Base-by-base conservation (phyloP, 2,888 invertebrate species). In the Cremastinae sp. region DNA sequence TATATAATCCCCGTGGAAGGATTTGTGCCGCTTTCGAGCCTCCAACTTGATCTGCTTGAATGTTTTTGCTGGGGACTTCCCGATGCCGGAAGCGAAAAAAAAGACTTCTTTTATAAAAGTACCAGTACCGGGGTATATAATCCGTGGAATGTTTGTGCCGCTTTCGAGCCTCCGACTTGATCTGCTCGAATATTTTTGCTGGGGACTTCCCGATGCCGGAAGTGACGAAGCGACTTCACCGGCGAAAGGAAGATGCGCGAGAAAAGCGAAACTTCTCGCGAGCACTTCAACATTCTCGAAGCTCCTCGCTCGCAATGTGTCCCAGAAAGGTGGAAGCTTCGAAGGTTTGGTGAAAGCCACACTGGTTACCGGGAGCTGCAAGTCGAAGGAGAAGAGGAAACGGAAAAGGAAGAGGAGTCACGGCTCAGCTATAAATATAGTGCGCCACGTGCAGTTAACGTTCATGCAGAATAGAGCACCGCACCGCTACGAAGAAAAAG, bases 401-500 rank as follows among this genome's bases (percentile, higher is more conserved):
- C 79, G 79, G 80, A 83, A 82, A 83, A 82, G 81, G 81, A 83
- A 86, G 84, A 85, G 84, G 82, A 86, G 86, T 87, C 87, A 87
- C 87, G 87, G 80, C 82, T 80, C 79, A 83, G 83, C 87, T 84
- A 87, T 87, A 87, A 87, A 87, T 87, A 87, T 82, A 80, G 69
- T 74, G 86, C 84, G 78, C 85, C 87, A 87, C 84, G 85, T 87
- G 87, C 87, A 84, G 77, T 84, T 85, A 86, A 87, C 87, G 85
- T 87, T 82, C 87, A 85, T 82, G 84, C 78, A 81, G 81, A 73
- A 81, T 84, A 83, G 81, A 84, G 83, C 85, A 83, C 86, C 83
- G 81, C 83, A 83, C 82, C 80, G 73, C 36, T 18, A n/a, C 14
- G 47, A 18, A 43, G 43, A 61, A 47, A 45, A 34, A 43, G 20